Conservation (phyloP, 2,888 invertebrate species). For the Listrodromus nycthemerus region DNA sequence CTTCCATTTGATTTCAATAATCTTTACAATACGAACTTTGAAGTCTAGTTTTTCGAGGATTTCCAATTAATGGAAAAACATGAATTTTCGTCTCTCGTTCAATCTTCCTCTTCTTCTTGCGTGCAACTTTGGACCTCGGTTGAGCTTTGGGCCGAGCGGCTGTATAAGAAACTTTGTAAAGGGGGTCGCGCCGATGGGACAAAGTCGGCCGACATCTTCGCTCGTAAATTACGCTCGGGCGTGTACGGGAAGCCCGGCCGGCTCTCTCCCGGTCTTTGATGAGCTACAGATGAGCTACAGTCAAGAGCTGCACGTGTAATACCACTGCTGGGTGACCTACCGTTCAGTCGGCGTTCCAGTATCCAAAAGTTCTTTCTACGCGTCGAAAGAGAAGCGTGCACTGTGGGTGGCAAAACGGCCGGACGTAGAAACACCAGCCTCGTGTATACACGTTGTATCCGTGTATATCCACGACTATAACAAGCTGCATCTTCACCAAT, state of each 20-base stretch:
- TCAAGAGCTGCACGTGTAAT: conserved; percentile 12
- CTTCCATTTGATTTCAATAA: not conserved
- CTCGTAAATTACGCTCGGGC: conserved; percentile 52
- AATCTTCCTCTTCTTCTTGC: not conserved
- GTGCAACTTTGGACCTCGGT: not conserved
- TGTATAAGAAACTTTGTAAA: conserved; percentile 27
- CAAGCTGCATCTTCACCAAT: conserved; percentile 15
- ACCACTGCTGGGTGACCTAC: not conserved
- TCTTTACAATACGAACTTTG: not conserved
- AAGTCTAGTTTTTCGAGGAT: not conserved
- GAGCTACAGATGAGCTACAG: not conserved
- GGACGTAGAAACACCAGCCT: conserved; percentile 13
- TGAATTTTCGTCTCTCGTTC: not conserved
- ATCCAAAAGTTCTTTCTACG: conserved; percentile 42
- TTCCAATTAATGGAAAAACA: not conserved
- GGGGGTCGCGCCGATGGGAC: conserved; percentile 9
- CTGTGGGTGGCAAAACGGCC: conserved; percentile 41
- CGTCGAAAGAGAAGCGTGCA: conserved; percentile 28
- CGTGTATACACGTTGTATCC: conserved; percentile 25
- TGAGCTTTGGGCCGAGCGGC: not conserved
- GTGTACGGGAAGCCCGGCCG: conserved; percentile 5
- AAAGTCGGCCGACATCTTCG: conserved; percentile 41
- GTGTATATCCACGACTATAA: conserved; percentile 37
- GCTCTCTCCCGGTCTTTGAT: conserved; percentile 2
- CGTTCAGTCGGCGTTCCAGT: not conserved